A percentile compares a stretch with the other conserved stretches of the same genome.
Conservation (phyloP, 2,797 vertebrate genomes). For the Hyperoplus immaculatus region DNA sequence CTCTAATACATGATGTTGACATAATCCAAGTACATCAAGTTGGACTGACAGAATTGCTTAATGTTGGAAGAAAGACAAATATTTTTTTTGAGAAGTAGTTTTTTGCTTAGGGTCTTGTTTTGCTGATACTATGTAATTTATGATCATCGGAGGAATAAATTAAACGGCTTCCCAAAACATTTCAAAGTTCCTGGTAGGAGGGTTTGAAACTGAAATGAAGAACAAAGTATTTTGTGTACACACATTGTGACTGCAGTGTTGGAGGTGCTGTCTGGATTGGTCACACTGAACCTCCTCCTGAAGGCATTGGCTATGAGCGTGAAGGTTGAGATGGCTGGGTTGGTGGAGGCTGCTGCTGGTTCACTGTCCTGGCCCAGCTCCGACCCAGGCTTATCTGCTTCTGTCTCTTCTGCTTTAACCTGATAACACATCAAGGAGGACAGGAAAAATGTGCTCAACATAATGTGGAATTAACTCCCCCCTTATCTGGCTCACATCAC, state of each 20-base stretch:
- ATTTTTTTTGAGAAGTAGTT: too few species aligned
- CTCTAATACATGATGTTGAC: too few species aligned
- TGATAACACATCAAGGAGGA: slow-evolving; percentile 74
- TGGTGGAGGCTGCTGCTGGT: slow-evolving; percentile 40
- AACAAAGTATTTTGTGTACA: slow-evolving; percentile 31
- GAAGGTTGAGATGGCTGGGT: slow-evolving; percentile 69
- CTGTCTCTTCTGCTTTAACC: slow-evolving; percentile 65
- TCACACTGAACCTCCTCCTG: slow-evolving; percentile 78
- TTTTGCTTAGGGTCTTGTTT: too few species aligned
- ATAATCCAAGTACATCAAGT: too few species aligned
- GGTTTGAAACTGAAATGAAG: background rate
- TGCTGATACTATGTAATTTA: too few species aligned
- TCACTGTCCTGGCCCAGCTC: slow-evolving; percentile 53
- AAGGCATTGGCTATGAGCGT: slow-evolving; percentile 78
- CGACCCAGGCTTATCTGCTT: slow-evolving; percentile 59
- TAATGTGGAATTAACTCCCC: slow-evolving; percentile 43
- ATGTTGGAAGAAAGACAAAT: too few species aligned
- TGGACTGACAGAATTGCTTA: too few species aligned
- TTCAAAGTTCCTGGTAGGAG: too few species aligned
- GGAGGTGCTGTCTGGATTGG: slow-evolving; percentile 59
- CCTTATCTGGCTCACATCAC: slow-evolving; percentile 46
- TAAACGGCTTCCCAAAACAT: too few species aligned
- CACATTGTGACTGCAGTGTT: slow-evolving; percentile 68
- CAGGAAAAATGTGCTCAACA: slow-evolving; percentile 33
- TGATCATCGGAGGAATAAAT: too few species aligned